A percentile compares a stretch with the other conserved stretches of the same genome.
Conservation (phyloP, 2,113 vertebrate species). For the Procavia capensis region DNA sequence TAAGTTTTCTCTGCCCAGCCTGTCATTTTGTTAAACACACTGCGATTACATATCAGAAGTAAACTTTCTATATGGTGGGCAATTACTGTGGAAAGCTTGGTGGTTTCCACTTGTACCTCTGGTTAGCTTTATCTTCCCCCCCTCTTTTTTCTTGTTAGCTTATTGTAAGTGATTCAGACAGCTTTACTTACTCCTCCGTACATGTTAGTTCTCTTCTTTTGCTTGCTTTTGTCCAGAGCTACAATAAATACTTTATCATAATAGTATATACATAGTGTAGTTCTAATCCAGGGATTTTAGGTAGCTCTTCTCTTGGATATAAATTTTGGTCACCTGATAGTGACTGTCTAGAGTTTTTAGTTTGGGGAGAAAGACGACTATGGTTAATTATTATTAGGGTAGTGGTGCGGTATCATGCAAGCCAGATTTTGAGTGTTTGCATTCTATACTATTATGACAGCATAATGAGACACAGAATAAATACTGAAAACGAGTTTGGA, state of each 20-base stretch:
- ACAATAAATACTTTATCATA: not conserved
- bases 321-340: not conserved
- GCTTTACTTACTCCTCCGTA: not conserved
- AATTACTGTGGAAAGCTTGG: not conserved
- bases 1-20: not conserved
- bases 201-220: not conserved
- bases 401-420: not conserved
- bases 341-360: not conserved
- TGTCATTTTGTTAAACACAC: not conserved
- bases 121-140: not conserved
- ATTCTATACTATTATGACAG: not conserved
- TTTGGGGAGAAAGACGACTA: not conserved
- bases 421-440: not conserved
- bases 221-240: not conserved
- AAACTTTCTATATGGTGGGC: not conserved
- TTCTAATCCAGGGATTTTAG: not conserved
- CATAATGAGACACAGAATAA: not conserved
- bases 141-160: not conserved
- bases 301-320: not conserved
- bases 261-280: not conserved
- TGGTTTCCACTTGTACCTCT: not conserved
- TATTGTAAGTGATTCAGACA: not conserved
- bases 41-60: not conserved
- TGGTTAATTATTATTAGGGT: not conserved
- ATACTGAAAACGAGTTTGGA: not conserved